Evolutionary conservation across 64 coral and sea anemone species (phyloP), one percentile per base, ranked within the genome.

Genomic region (Astreopora myriophthalma): DNA sequence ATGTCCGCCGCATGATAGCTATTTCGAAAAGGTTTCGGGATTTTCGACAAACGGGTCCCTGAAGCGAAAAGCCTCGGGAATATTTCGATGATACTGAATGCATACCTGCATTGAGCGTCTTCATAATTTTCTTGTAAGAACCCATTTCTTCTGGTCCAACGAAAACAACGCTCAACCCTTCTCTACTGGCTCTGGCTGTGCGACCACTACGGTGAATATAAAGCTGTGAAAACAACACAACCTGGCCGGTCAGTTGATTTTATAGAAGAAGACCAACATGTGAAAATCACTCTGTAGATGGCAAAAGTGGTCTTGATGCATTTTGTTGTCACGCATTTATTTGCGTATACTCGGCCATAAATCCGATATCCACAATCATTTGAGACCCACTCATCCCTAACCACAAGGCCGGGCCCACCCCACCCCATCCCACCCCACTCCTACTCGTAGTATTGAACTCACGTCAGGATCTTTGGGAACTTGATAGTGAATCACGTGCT

Each of bases 401-500:
- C 42, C 42, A 5, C 11, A 46, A 5, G 11, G 42, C 24, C 1
- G 17, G 20, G 37, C 39, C 75, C 58, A 62, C 58, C 6, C 63
- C 23, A 66, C 22, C 73, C 24, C 6, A 24, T 23, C 24, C 33
- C 57, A 60, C 44, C 44, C 28, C 13, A 81, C 33, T 5, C 26
- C 13, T 55, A 23, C 12, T 29, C 13, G 11, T 2, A 67, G 7
- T 11, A 34, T 20, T 13, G 27, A 24, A 57, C 71, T 27, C 85
- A 98, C 96, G 69, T 99, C 96, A 34, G 91, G 81, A 76, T 86
- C 90, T 30, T 93, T 93, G 13, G 96, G 94, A 23, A 99, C 90
- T 80, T 99, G 96, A 52, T 99, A 99, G 60, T 99, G 96, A 85
- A 99, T 84, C 16, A 99, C 96, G 34, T 99, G 96, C 35, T 99